Base-by-base conservation (phyloP, 92 coral and sea anemone genomes). In the Isaurus tuberculatus region DNA sequence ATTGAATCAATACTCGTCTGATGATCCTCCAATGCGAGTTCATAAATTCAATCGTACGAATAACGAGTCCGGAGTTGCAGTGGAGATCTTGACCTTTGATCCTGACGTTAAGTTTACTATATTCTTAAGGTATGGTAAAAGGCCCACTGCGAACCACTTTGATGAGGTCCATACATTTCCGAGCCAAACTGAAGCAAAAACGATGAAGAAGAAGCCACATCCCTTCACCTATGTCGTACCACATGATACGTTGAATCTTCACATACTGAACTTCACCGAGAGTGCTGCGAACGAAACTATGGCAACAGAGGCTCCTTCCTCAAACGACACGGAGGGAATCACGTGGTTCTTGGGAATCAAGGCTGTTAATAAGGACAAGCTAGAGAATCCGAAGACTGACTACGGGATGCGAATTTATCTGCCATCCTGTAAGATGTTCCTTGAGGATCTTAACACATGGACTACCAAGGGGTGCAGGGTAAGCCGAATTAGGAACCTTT, bases 31-130 rank as follows among this genome's bases (percentile, higher is more conserved):
- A 7, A 90, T 95, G 94, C 91, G 95, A 33, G 91, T 94, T 15
- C 98, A 95, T 86, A 94, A 85, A 71, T 95, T 95, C 88, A 95
- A 95, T 85, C 98, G 96, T 68, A 91, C 98, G 10, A 85, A 79
- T 37, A 87, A 84, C 68, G 90, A 87, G 26, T 75, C 98, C 0
- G 98, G 91, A 23, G 87, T 95, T 33, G 98, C 91, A 8, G 71
- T 95, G 4, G 91, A 94, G 57, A 88, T 95, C 49, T 75, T 70
- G 65, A 42, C 85, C 19, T 92, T 88, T 57, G 92, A 95, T 29
- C 88, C 94, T 13, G 83, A 85, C n/a, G 64, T 94, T 66, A 94
- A 82, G 71, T 94, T 94, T 66, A 67, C 80, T 60, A 90, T 91
- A 1, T 68, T 63, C 19, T 65, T 80, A 33, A 75, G 93, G 20